Evolutionary conservation across 2,888 invertebrate species (phyloP), one percentile per base, ranked within the genome.

Genomic region (Cephonodes hylas): DNA sequence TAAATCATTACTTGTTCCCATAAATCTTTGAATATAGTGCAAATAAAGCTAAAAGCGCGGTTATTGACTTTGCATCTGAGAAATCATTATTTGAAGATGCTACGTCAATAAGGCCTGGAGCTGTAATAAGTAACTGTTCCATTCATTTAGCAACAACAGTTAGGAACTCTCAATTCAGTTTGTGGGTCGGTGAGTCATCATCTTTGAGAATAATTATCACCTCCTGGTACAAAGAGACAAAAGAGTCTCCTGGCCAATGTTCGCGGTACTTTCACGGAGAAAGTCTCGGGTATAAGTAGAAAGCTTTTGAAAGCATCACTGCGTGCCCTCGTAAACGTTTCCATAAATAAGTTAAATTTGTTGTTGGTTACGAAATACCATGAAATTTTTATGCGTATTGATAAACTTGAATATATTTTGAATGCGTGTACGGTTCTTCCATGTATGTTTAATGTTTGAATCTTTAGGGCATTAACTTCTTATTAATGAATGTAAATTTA

Each of bases 211-310:
- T 58, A 58, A 46, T 46, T 59, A 38, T 10, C 48, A 34, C 44
- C n/a, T 27, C 48, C 44, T 58, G 31, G 15, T 42, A 53, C 46
- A 60, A 59, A 48, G 31, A 64, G 42, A 46, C 42, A 45, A 56
- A 62, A 58, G 8, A 25, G 13, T 48, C 13, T 25, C 42, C 22
- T 42, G 62, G 18, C 38, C 63, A 53, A 56, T 61, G 61, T 34
- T 60, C 61, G 34, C 42, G 25, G 66, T 45, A 73, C 78, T 76
- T 75, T 76, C 76, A 61, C 63, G 62, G 67, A 71, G 74, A 74
- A 73, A 76, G 73, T 67, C 44, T 4, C 48, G 61, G 53, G 65
- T 42, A 63, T 62, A 67, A 64, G 31, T 61, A 60, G 63, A 67
- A 63, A 68, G 66, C 65, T 62, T 64, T 67, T 61, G 44, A 59